A percentile compares a stretch with the other conserved stretches of the same genome.
phyloP scores from a whole-genome alignment of 2,888 invertebrate species.

The Temnothorax rugatulus region DNA sequence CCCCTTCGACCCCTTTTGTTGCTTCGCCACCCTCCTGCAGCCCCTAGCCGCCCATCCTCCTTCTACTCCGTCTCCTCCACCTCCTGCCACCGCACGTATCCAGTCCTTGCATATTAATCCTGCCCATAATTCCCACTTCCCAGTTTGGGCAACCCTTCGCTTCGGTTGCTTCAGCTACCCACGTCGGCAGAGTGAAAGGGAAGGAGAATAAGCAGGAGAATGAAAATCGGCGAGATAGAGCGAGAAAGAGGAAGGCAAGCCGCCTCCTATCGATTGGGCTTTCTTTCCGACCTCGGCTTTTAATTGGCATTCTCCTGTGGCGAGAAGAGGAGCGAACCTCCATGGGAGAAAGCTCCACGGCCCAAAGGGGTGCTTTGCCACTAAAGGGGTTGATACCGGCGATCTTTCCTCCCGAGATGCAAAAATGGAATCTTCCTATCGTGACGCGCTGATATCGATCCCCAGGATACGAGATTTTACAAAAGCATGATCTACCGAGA shows the following conservation, averaged over 20 bases:
- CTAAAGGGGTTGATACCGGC: slow-evolving; percentile 60
- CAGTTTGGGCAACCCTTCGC: slow-evolving; percentile 86
- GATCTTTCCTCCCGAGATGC: slow-evolving; percentile 61
- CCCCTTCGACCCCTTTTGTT: slow-evolving; percentile 86
- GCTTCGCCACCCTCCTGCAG: slow-evolving; percentile 80
- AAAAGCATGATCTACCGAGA: slow-evolving; percentile 23
- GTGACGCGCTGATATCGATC: slow-evolving; percentile 30
- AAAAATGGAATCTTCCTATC: slow-evolving; percentile 55
- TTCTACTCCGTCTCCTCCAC: slow-evolving; percentile 74
- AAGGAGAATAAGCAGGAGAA: slow-evolving; percentile 76
- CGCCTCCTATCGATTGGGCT: slow-evolving; percentile 84
- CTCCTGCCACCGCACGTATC: slow-evolving; percentile 85
- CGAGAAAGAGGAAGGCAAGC: slow-evolving; percentile 78
- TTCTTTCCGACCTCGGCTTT: slow-evolving; percentile 85
- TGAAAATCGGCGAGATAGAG: slow-evolving; percentile 67
- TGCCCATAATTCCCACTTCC: slow-evolving; percentile 86
- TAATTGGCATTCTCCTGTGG: slow-evolving; percentile 86
- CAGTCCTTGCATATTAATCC: slow-evolving; percentile 87
- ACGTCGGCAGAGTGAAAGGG: slow-evolving; percentile 75
- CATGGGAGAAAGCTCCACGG: slow-evolving; percentile 72
- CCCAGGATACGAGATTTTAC: slow-evolving; percentile 11
- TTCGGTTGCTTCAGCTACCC: slow-evolving; percentile 80
- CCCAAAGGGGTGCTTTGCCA: slow-evolving; percentile 69
- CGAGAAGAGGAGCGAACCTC: slow-evolving; percentile 80
- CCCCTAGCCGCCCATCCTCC: slow-evolving; percentile 73